Evolutionary conservation across 2,113 vertebrate genomes (phyloP).

Genomic region (Cephalopholis sonnerati): DNA sequence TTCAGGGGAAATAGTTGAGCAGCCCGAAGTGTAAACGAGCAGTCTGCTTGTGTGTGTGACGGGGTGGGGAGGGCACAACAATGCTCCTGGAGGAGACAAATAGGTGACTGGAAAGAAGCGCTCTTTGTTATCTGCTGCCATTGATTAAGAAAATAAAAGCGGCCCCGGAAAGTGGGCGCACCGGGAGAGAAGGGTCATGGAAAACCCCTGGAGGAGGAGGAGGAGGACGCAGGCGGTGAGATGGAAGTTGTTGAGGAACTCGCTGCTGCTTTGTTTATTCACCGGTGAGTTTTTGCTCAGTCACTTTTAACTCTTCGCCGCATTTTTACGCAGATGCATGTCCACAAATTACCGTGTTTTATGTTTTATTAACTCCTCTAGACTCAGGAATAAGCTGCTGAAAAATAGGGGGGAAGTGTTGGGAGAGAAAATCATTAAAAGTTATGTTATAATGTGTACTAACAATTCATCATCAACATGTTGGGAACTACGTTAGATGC

Average conservation of each 20-base stretch:
- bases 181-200: conserved; percentile 46
- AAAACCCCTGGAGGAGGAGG: conserved; percentile 46
- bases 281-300: conserved; percentile 71
- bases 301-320: not conserved
- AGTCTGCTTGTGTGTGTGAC: too few relatives aligned
- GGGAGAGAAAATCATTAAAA: too few relatives aligned
- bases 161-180: not conserved
- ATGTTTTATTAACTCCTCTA: not conserved
- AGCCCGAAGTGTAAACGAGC: not conserved
- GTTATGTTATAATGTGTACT: not conserved
- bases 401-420: too few relatives aligned
- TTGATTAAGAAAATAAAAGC: not conserved
- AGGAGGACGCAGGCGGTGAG: conserved; percentile 42
- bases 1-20: not conserved
- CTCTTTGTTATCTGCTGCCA: not conserved
- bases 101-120: conserved; percentile 43
- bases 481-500: not conserved
- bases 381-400: too few relatives aligned
- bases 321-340: not conserved
- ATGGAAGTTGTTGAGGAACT: conserved; percentile 72
- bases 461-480: not conserved
- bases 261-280: conserved; percentile 80
- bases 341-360: fast-evolving
- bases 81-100: conserved; percentile 16
- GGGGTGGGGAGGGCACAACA: not conserved